These are phyloP conservation scores for Bothrops jararaca DNA, from an alignment of 2,113 vertebrate genomes.

Conservation along the genomic window DNA sequence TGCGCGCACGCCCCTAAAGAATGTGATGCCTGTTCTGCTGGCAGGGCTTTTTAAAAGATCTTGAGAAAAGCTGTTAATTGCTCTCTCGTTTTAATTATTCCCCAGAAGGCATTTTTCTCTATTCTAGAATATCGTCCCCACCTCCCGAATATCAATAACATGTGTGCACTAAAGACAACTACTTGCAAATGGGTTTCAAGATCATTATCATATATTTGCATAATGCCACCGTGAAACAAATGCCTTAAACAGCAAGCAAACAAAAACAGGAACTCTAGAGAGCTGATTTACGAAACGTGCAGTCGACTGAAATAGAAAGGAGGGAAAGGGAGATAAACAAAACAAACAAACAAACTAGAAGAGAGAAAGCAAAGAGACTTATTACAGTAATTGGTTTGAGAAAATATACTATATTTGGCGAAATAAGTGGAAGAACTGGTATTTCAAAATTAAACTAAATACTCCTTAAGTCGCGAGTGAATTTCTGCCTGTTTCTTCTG, in stretches of 20 bases:
- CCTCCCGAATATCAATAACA: constrained; percentile 58
- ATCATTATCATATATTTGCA: constrained; percentile 66
- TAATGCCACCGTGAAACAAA: constrained; percentile 40
- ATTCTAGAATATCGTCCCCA: constrained; percentile 33
- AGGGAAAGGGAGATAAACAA: not conserved
- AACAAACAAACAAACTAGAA: not conserved
- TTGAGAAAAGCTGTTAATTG: not conserved
- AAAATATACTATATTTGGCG: not conserved
- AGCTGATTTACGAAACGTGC: not conserved
- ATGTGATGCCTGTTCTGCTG: not conserved
- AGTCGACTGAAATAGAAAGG: not conserved
- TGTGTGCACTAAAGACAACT: constrained; percentile 52
- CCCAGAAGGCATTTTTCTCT: constrained; percentile 39
- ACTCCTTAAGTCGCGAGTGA: not conserved
- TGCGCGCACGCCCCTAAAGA: not conserved
- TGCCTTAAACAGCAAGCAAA: constrained; percentile 29
- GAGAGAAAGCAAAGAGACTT: not conserved
- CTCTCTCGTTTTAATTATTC: not conserved
- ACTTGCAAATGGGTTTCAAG: constrained; percentile 54
- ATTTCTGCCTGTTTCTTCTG: not conserved
- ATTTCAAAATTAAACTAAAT: not conserved
- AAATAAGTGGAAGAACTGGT: not conserved
- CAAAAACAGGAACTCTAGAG: constrained; percentile 30
- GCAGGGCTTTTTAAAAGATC: not conserved
- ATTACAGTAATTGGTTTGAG: not conserved